Evolutionary conservation across 2,113 vertebrate species (phyloP).

Genomic region (Nestor notabilis): DNA sequence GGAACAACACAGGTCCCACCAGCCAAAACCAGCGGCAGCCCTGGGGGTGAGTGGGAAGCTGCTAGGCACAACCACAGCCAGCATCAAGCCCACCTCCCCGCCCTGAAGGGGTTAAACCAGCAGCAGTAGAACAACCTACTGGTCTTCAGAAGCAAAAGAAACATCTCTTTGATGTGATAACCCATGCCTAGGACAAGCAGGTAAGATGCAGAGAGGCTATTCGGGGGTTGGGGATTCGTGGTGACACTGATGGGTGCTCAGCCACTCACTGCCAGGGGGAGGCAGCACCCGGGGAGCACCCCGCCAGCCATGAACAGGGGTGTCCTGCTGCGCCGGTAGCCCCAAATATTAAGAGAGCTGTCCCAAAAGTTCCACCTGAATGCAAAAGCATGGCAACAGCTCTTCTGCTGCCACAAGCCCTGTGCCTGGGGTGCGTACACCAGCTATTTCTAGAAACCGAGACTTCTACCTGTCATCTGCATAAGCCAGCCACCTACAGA

Average conservation of each 20-base stretch:
- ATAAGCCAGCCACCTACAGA: background rate
- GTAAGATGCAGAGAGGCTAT: background rate
- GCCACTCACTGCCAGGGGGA: background rate
- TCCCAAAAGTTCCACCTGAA: background rate
- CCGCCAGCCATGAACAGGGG: background rate
- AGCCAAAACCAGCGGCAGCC: background rate
- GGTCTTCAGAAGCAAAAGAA: background rate
- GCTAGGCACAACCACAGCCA: rapidly evolving
- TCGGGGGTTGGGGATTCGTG: too few species aligned
- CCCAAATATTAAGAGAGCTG: background rate
- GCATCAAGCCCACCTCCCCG: background rate
- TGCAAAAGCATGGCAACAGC: background rate
- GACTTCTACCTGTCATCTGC: background rate
- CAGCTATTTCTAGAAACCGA: background rate
- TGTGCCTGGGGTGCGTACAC: rapidly evolving
- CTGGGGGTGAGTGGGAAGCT: background rate
- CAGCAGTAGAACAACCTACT: background rate
- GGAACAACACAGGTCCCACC: background rate
- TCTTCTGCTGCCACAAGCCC: background rate
- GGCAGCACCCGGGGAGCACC: background rate
- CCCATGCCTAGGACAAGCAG: background rate
- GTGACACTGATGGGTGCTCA: background rate
- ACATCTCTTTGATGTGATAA: background rate
- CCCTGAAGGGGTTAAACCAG: background rate
- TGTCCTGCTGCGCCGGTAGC: background rate